Evolutionary conservation across 2,888 invertebrate genomes (phyloP).

Genomic region (Morpho achilles): DNA sequence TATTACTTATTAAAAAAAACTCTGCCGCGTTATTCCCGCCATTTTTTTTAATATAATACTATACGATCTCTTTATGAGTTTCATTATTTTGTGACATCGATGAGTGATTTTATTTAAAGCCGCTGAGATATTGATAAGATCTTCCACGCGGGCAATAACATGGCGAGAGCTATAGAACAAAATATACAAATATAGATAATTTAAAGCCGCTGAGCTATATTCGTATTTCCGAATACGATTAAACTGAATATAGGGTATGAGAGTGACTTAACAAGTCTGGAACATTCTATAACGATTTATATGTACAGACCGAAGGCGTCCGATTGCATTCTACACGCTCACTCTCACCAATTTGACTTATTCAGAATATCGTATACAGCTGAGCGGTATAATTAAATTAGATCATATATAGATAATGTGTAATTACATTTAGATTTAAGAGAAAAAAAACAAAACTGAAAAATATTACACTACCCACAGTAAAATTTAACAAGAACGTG

Average conservation of each 20-base stretch:
- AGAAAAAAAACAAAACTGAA: constrained; percentile 44
- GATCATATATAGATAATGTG: constrained; percentile 27
- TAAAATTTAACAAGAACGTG: constrained; percentile 70
- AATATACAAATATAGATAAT: constrained; percentile 8
- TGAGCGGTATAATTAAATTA: too few species aligned
- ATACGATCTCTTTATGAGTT: constrained; percentile 40
- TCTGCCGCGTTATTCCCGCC: constrained; percentile 37
- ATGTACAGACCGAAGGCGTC: too few species aligned
- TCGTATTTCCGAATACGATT: too few species aligned
- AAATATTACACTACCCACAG: constrained; percentile 66
- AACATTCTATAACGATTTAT: too few species aligned
- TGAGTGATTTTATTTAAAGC: constrained; percentile 38
- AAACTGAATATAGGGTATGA: too few species aligned
- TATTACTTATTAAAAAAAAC: background rate
- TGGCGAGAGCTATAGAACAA: constrained; percentile 42
- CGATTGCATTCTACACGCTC: too few species aligned
- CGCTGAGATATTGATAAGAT: constrained; percentile 48
- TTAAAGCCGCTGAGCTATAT: too few species aligned
- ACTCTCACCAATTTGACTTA: too few species aligned
- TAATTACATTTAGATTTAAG: constrained; percentile 26
- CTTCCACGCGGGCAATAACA: constrained; percentile 39
- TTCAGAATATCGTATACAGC: too few species aligned
- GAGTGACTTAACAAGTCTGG: too few species aligned
- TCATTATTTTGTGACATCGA: constrained; percentile 51
- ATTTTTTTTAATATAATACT: constrained; percentile 38